Evolutionary conservation across 2,797 vertebrate species (phyloP).

Genomic region (Podargus strigoides): DNA sequence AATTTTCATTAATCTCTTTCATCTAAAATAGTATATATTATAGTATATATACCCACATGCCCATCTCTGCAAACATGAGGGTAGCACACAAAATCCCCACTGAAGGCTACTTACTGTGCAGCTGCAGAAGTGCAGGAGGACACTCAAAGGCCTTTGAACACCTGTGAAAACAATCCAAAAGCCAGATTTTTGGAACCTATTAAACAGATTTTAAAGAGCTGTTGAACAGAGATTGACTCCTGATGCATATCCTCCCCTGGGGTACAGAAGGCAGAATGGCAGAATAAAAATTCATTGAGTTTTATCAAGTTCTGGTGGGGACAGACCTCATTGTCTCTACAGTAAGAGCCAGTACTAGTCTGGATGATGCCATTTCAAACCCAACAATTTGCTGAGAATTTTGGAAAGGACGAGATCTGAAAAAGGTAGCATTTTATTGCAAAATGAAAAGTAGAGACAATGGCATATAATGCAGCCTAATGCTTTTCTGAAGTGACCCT

Average conservation of each 20-base stretch:
- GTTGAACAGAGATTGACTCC: neutral
- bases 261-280: neutral
- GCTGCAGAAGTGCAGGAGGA: neutral
- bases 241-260: rapidly evolving
- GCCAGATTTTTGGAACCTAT: neutral
- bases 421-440: neutral
- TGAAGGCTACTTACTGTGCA: neutral
- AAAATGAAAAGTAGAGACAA: neutral
- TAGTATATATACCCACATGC: neutral
- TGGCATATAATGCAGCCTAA: neutral
- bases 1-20: neutral
- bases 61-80: neutral
- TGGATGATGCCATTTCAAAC: neutral
- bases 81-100: neutral
- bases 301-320: neutral
- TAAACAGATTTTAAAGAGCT: neutral
- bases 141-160: neutral
- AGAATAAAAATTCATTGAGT: neutral
- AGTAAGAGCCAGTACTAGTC: neutral
- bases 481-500: neutral
- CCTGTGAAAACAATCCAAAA: neutral
- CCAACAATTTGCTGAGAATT: neutral
- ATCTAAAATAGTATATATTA: neutral
- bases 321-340: neutral
- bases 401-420: neutral